Conservation (phyloP, 2,797 vertebrate species). For the Sebastes itinus region DNA sequence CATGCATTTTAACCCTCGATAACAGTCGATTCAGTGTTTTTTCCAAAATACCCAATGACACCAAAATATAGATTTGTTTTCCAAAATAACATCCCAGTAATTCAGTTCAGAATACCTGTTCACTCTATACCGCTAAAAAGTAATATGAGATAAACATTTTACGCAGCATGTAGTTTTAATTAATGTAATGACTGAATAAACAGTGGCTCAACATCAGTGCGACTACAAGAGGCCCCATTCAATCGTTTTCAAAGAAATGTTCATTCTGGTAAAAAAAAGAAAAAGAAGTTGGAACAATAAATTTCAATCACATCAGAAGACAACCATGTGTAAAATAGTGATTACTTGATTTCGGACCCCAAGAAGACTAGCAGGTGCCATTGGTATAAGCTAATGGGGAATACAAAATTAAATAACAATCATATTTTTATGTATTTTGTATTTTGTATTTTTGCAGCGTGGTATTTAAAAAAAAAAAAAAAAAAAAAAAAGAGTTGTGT, state of each 20-base stretch:
- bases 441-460: neutral
- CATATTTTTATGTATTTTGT: neutral
- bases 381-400: too few species aligned
- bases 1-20: neutral
- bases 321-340: slow-evolving; percentile 86
- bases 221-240: slow-evolving; percentile 13
- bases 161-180: slow-evolving; percentile 42
- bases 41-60: slow-evolving; percentile 4
- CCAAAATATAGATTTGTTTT: neutral
- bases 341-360: too few species aligned
- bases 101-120: neutral
- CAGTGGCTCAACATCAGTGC: slow-evolving; percentile 22
- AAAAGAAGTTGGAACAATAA: slow-evolving; percentile 87
- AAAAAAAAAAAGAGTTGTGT: too few species aligned
- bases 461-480: neutral
- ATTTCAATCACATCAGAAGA: slow-evolving; percentile 91
- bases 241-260: slow-evolving; percentile 5
- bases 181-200: slow-evolving; percentile 15
- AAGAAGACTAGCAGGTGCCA: too few species aligned
- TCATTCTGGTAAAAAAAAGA: slow-evolving; percentile 45
- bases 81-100: neutral
- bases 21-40: neutral
- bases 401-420: too few species aligned
- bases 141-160: slow-evolving; percentile 10
- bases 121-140: neutral